Conservation (phyloP, 1,140 invertebrate genomes). For the Vanessa tameamea region DNA sequence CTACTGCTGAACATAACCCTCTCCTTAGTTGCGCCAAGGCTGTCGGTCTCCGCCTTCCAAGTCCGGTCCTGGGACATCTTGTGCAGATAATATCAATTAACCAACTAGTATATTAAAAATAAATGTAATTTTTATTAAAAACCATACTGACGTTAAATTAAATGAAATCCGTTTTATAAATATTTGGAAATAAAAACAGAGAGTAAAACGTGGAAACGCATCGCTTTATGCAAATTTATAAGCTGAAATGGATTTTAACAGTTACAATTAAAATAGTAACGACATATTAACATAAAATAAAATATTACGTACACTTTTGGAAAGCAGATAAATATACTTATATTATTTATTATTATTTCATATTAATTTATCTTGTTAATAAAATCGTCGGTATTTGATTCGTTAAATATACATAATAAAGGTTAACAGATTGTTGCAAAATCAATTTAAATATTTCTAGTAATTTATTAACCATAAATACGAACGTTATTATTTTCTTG, state of each 20-base stretch:
- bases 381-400: background rate
- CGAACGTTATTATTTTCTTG: too few relatives aligned
- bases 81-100: too few relatives aligned
- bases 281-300: conserved; percentile 1
- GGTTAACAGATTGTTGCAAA: background rate
- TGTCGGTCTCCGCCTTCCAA: too few relatives aligned
- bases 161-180: background rate
- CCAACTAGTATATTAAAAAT: too few relatives aligned
- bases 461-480: background rate
- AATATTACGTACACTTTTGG: background rate
- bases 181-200: background rate
- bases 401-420: background rate
- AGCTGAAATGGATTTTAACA: background rate
- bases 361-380: background rate
- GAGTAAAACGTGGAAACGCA: background rate
- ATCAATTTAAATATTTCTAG: background rate
- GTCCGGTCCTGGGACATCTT: too few relatives aligned
- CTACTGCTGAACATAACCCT: too few relatives aligned
- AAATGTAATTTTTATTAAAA: too few relatives aligned
- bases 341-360: background rate
- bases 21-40: too few relatives aligned
- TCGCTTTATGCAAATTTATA: conserved; percentile 5
- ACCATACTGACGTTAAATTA: background rate
- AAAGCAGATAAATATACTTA: background rate
- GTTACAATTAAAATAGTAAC: conserved; percentile 8